Conservation (phyloP, 2,113 vertebrate species). For the Meleagris gallopavo region DNA sequence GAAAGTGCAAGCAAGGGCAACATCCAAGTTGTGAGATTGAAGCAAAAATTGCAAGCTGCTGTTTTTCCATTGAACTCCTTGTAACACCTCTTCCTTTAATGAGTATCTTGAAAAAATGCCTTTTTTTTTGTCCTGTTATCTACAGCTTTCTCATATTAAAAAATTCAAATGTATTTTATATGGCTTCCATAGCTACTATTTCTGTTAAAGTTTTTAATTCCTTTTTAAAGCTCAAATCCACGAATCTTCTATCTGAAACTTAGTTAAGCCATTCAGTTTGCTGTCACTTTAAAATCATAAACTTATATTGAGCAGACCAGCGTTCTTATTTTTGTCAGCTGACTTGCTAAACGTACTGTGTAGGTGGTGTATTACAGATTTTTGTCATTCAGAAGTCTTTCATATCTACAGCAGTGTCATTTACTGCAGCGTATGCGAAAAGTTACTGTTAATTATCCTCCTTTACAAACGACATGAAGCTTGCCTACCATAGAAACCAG, state of each 20-base stretch:
- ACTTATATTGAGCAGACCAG: neutral
- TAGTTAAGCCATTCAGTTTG: neutral
- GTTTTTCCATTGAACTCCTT: neutral
- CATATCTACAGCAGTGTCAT: neutral
- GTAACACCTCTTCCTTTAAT: neutral
- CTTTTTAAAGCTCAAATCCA: neutral
- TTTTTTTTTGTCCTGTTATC: neutral
- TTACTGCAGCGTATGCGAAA: neutral
- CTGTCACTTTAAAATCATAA: neutral
- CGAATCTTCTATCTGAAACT: neutral
- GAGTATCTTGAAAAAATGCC: neutral
- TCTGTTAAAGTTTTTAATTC: neutral
- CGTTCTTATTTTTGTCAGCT: conserved; percentile 31
- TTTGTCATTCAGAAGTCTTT: conserved; percentile 52
- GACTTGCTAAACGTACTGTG: neutral
- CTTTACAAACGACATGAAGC: neutral
- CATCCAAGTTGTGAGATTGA: neutral
- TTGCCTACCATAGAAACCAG: neutral
- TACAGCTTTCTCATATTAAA: neutral
- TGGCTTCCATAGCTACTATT: neutral
- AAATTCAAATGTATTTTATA: neutral
- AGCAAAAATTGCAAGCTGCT: neutral
- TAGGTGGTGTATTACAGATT: conserved; percentile 32
- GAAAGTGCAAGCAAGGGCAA: neutral
- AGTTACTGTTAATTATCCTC: neutral